Evolutionary conservation across 2,113 vertebrate species (phyloP).

Genomic region (Grammomys dolichurus): DNA sequence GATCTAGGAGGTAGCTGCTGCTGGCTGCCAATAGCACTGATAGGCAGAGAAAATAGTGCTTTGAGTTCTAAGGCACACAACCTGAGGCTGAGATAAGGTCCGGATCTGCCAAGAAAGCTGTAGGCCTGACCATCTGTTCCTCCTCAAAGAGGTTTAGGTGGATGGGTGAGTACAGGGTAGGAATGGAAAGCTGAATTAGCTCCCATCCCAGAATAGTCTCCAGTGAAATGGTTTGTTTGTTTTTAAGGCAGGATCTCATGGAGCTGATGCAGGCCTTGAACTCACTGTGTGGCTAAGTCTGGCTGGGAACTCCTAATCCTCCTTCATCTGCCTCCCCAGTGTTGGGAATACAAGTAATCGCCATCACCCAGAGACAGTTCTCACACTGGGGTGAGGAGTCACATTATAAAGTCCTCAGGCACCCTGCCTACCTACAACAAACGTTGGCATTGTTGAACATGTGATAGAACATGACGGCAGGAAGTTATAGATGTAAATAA

Average conservation of each 20-base stretch:
- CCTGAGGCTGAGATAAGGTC: constrained; percentile 13
- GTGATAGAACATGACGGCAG: background rate
- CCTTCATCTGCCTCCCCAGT: background rate
- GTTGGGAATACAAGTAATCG: background rate
- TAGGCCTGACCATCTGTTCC: background rate
- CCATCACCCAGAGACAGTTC: background rate
- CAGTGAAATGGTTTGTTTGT: background rate
- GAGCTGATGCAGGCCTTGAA: background rate
- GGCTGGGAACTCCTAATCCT: background rate
- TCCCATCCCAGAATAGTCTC: background rate
- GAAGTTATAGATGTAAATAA: constrained; percentile 53
- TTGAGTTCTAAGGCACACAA: background rate
- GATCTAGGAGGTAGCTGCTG: constrained; percentile 39
- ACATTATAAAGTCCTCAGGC: background rate
- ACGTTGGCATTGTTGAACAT: constrained; percentile 34
- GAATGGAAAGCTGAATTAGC: background rate
- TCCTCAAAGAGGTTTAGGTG: background rate
- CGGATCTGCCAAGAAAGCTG: background rate
- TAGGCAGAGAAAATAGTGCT: constrained; percentile 64
- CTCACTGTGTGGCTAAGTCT: background rate
- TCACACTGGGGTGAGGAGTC: background rate
- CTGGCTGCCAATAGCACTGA: constrained; percentile 50
- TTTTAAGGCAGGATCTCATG: background rate
- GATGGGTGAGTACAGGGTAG: background rate
- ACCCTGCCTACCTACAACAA: constrained; percentile 59